Conservation (phyloP, 2,113 vertebrate genomes). For the Lamprologus callipterus region DNA sequence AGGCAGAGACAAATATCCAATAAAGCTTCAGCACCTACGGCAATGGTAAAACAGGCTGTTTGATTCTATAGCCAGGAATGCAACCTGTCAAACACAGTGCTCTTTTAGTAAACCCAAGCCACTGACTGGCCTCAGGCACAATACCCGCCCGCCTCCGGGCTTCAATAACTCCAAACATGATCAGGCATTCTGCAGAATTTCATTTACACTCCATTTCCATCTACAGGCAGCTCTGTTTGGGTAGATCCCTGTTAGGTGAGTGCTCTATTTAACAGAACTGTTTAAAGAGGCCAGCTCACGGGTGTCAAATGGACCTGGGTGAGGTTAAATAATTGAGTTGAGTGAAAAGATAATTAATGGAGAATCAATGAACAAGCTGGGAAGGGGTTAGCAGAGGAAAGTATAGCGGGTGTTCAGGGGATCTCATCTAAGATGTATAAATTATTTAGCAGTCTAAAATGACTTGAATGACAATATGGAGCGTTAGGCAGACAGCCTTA, state of each 20-base stretch:
- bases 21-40: constrained; percentile 34
- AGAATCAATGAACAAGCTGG: constrained; percentile 70
- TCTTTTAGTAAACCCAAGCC: constrained; percentile 35
- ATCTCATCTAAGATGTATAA: constrained; percentile 71
- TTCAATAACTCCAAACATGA: constrained; percentile 44
- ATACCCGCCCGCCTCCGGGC: constrained; percentile 14
- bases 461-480: constrained; percentile 71
- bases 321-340: constrained; percentile 72
- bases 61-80: constrained; percentile 27
- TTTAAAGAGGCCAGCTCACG: constrained; percentile 52
- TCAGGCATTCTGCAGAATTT: constrained; percentile 35
- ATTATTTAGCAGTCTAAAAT: constrained; percentile 71
- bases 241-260: constrained; percentile 8
- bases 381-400: constrained; percentile 31
- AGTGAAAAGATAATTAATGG: constrained; percentile 76
- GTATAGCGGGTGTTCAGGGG: constrained; percentile 34
- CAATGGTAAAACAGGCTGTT: constrained; percentile 22
- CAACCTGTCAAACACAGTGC: constrained; percentile 14
- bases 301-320: constrained; percentile 45
- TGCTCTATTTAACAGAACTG: constrained; percentile 27
- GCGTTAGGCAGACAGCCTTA: constrained; percentile 14
- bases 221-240: not conserved
- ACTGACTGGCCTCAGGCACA: constrained; percentile 35
- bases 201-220: constrained; percentile 14
- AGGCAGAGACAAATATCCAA: constrained; percentile 11